A percentile compares a stretch with the other conserved stretches of the same genome.
Evolutionary conservation across 1,140 invertebrate species (phyloP).

Genomic region (Pseudoatta argentina): DNA sequence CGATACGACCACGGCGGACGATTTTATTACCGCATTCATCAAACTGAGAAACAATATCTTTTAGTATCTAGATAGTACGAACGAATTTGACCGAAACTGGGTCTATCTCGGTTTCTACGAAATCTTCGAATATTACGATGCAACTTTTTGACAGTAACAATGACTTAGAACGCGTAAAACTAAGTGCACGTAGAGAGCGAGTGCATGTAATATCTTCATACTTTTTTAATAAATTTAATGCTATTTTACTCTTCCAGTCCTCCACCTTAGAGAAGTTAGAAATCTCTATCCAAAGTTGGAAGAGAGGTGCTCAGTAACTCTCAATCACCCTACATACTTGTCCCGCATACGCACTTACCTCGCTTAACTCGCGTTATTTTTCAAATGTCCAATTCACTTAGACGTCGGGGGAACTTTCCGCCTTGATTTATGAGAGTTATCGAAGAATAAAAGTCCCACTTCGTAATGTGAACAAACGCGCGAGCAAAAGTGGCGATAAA

Average conservation of each 20-base stretch:
- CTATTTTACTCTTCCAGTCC: conserved; percentile 25
- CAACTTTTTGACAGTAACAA: conserved; percentile 38
- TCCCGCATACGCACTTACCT: conserved; percentile 19
- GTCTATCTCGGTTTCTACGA: not conserved
- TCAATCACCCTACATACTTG: conserved; percentile 44
- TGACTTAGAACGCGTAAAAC: not conserved
- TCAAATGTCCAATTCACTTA: conserved; percentile 33
- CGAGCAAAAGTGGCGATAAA: conserved; percentile 39
- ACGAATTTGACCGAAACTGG: not conserved
- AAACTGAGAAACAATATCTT: not conserved
- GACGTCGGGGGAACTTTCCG: conserved; percentile 4
- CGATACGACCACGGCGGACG: not conserved
- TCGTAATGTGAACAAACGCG: conserved; percentile 45
- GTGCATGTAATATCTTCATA: conserved; percentile 40
- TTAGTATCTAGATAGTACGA: not conserved
- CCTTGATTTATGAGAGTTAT: conserved; percentile 45
- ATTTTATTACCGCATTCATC: not conserved
- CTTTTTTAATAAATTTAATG: conserved; percentile 61
- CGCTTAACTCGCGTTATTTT: conserved; percentile 50
- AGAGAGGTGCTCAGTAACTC: conserved; percentile 41
- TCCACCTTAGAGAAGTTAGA: conserved; percentile 34
- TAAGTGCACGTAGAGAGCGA: conserved; percentile 16
- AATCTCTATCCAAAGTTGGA: conserved; percentile 50
- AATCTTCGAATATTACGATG: conserved; percentile 23
- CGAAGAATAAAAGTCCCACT: conserved; percentile 17